These are phyloP conservation scores for Philypnodon macrostomus DNA, from an alignment of 2,797 vertebrate species.

Conservation along the genomic window DNA sequence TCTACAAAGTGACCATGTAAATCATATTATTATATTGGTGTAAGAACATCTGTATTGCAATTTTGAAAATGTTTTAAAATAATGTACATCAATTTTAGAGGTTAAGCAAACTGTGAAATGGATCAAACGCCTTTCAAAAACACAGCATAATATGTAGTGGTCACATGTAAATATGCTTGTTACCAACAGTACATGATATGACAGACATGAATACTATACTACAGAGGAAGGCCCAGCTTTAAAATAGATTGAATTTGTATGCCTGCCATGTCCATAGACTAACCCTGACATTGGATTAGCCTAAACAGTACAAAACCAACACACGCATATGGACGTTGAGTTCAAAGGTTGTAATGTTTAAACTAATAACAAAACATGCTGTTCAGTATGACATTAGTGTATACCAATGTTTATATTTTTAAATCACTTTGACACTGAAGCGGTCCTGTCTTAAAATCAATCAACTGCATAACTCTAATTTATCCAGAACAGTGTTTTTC, in stretches of 20 bases:
- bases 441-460: constrained; percentile 47
- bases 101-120: neutral
- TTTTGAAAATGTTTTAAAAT: neutral
- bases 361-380: neutral
- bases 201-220: neutral
- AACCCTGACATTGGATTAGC: neutral
- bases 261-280: neutral
- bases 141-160: neutral
- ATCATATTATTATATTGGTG: too few relatives aligned
- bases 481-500: too few relatives aligned
- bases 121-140: neutral
- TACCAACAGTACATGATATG: neutral
- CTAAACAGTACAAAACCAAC: constrained; percentile 1
- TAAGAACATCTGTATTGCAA: too few relatives aligned
- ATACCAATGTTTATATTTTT: too few relatives aligned
- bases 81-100: neutral
- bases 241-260: constrained; percentile 1
- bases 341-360: neutral
- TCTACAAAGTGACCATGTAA: too few relatives aligned
- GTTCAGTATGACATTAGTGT: too few relatives aligned
- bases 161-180: neutral
- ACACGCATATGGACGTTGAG: neutral
- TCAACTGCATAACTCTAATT: constrained; percentile 66
- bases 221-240: neutral
- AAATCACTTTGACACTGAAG: too few relatives aligned